A percentile compares a stretch with the other conserved stretches of the same genome.
Evolutionary conservation across 2,888 invertebrate genomes (phyloP).

Genomic region (Lasioglossum figueresi): DNA sequence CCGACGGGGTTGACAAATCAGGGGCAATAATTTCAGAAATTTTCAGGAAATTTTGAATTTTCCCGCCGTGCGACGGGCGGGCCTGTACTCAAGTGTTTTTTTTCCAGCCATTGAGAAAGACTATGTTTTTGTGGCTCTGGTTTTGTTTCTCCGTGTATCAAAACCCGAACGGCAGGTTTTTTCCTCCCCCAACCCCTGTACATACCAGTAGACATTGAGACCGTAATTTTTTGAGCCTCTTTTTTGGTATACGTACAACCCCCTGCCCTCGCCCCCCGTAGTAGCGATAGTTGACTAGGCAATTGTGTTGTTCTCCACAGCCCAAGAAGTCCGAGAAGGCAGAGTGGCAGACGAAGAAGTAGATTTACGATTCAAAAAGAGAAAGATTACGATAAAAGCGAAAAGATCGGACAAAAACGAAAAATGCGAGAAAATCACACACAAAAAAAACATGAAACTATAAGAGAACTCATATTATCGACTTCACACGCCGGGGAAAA

Average conservation of each 20-base stretch:
- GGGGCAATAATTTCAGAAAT: not conserved
- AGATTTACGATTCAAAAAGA: conserved; percentile 68
- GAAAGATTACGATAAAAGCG: conserved; percentile 35
- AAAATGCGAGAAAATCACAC: conserved; percentile 14
- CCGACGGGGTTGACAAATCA: not conserved
- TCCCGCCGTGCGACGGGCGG: conserved; percentile 55
- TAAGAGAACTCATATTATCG: not conserved
- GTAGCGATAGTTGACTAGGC: conserved; percentile 79
- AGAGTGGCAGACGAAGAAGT: conserved; percentile 89
- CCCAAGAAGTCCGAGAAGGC: conserved; percentile 91
- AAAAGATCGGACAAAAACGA: conserved; percentile 16
- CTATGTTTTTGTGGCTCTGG: conserved; percentile 69
- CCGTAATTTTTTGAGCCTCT: conserved; percentile 17
- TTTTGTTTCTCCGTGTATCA: conserved; percentile 64
- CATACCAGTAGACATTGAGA: conserved; percentile 26
- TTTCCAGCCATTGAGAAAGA: conserved; percentile 59
- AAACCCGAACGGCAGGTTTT: conserved; percentile 68
- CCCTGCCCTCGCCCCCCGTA: conserved; percentile 34
- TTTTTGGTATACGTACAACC: conserved; percentile 51
- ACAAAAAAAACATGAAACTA: not conserved
- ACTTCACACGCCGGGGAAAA: conserved; percentile 16
- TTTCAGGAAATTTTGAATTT: conserved; percentile 29
- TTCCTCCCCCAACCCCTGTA: conserved; percentile 25
- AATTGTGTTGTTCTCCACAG: conserved; percentile 86
- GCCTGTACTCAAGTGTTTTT: conserved; percentile 47